Evolutionary conservation across 1,140 invertebrate species (phyloP).

Genomic region (Parapsyche elsis): DNA sequence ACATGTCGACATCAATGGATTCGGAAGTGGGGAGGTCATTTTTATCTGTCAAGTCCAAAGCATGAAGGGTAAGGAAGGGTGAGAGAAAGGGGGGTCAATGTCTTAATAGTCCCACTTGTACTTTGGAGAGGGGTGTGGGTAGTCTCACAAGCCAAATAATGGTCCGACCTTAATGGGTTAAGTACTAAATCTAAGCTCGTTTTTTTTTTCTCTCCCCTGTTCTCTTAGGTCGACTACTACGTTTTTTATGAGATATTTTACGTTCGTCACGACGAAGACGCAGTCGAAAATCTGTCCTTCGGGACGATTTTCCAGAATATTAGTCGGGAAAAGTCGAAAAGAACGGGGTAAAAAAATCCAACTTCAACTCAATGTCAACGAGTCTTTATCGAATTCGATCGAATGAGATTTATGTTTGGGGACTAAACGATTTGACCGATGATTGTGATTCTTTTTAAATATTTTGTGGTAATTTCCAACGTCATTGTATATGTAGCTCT

Average conservation of each 20-base stretch:
- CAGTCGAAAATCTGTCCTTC: neutral
- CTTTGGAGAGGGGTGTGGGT: neutral
- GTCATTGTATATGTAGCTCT: no score
- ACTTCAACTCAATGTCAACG: no score
- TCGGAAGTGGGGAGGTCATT: neutral
- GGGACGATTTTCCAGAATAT: neutral
- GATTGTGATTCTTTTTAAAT: no score
- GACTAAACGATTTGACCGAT: no score
- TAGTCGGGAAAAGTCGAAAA: neutral
- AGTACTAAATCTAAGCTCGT: conserved; percentile 19
- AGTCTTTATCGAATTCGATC: no score
- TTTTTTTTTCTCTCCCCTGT: no score
- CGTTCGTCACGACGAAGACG: conserved; percentile 8
- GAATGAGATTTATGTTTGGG: no score
- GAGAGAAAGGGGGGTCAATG: conserved; percentile 1
- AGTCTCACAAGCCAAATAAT: conserved; percentile 15
- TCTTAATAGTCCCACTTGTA: conserved; percentile 29
- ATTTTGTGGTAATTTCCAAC: no score
- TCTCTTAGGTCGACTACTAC: neutral
- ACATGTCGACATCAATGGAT: neutral
- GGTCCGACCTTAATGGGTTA: conserved; percentile 23
- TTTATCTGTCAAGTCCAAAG: conserved; percentile 11
- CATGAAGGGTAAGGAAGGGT: neutral
- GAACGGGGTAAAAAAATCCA: no score
- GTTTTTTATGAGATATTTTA: conserved; percentile 7